Conservation (phyloP, 2,888 invertebrate genomes). For the Eledona agricola region DNA sequence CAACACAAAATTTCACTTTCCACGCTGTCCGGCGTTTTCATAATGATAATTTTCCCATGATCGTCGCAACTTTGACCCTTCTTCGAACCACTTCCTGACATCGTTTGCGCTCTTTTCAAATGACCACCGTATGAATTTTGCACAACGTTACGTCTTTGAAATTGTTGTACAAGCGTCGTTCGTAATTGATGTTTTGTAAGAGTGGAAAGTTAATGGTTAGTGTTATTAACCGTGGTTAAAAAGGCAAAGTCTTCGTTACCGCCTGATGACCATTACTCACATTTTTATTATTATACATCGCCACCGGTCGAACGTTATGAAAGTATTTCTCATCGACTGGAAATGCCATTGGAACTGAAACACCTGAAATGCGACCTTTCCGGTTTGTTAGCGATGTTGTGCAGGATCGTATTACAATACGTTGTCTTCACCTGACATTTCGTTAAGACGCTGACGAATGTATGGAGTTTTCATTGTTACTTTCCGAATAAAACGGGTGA, state of each 20-base stretch:
- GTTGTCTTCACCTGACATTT: slow-evolving; percentile 28
- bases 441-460: slow-evolving; percentile 6
- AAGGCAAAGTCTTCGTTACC: background rate
- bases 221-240: slow-evolving; percentile 1
- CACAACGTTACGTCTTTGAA: too few relatives aligned
- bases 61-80: too few relatives aligned
- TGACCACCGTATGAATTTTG: too few relatives aligned
- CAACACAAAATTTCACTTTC: too few relatives aligned
- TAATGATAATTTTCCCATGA: too few relatives aligned
- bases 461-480: slow-evolving; percentile 23
- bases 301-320: background rate
- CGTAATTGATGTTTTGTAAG: slow-evolving; percentile 24
- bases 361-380: slow-evolving; percentile 41
- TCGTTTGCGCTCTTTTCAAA: too few relatives aligned
- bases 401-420: slow-evolving; percentile 16
- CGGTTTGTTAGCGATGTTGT: slow-evolving; percentile 22
- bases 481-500: slow-evolving; percentile 14
- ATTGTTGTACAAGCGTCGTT: slow-evolving; percentile 6
- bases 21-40: too few relatives aligned
- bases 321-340: slow-evolving; percentile 3
- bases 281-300: too few relatives aligned
- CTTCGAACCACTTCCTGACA: too few relatives aligned
- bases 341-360: slow-evolving; percentile 37
- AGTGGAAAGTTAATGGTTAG: slow-evolving; percentile 20
- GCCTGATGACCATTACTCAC: too few relatives aligned